phyloP scores from a whole-genome alignment of 2,888 invertebrate genomes.

The Drosophila greeni region DNA sequence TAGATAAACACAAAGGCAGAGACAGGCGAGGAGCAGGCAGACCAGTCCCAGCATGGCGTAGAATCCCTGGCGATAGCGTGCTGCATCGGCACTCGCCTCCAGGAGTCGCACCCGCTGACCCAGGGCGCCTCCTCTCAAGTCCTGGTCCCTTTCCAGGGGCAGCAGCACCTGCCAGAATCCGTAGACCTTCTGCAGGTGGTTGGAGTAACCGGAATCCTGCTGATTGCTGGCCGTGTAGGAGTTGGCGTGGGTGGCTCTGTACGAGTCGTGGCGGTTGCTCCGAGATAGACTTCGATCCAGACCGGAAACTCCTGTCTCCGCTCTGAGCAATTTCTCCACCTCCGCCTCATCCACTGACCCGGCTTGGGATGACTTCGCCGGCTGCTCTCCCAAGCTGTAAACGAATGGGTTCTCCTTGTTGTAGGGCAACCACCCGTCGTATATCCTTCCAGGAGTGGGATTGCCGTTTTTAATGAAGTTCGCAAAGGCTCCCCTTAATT shows the following conservation, averaged over 20 bases:
- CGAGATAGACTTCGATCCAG: constrained; percentile 57
- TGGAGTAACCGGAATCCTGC: constrained; percentile 70
- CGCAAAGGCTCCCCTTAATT: constrained; percentile 80
- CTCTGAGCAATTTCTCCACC: constrained; percentile 72
- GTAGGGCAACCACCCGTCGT: constrained; percentile 83
- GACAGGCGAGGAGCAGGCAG: constrained; percentile 72
- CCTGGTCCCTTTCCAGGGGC: constrained; percentile 62
- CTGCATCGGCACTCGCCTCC: constrained; percentile 76
- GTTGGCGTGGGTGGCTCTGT: constrained; percentile 37
- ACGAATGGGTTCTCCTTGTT: constrained; percentile 75
- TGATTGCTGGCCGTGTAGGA: constrained; percentile 63
- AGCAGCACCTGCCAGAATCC: constrained; percentile 77
- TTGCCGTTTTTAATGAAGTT: constrained; percentile 82
- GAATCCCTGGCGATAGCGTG: constrained; percentile 78
- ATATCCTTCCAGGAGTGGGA: constrained; percentile 80
- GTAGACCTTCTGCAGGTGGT: constrained; percentile 75
- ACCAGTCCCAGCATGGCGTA: constrained; percentile 77
- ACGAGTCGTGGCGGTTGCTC: constrained; percentile 68
- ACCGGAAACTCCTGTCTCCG: constrained; percentile 30
- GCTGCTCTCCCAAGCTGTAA: constrained; percentile 73
- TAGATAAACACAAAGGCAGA: constrained; percentile 77
- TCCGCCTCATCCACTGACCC: constrained; percentile 64
- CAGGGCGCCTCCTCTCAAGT: constrained; percentile 53
- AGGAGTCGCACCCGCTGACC: constrained; percentile 66
- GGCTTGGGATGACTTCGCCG: constrained; percentile 13